Evolutionary conservation across 2,113 vertebrate species (phyloP), one percentile per base, ranked within the genome.

Genomic region (Aphelocoma coerulescens): DNA sequence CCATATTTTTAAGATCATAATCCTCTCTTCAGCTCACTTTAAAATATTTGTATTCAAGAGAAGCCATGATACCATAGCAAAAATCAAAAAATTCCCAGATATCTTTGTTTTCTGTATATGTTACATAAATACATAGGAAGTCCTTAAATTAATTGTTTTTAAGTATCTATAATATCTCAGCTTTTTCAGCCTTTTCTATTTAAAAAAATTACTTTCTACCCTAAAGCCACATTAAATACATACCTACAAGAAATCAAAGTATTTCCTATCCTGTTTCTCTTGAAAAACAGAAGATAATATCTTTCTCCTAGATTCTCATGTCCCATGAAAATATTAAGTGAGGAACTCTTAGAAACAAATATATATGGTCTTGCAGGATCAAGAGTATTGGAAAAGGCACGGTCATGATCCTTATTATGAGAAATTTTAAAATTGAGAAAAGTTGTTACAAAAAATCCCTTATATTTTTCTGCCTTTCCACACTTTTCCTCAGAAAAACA

Each of bases 1-100:
- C 10, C 9, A 2, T 49, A 8, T 33, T 63, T 95, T 75, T 3
- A 24, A 39, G 46, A 69, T 3, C 2, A 0, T 7, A 61, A 32
- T 73, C 3, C n/a, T 73, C 15, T 80, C 14, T 81, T 69, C 59
- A 69, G n/a, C 9, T 89, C 30, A 57, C 22, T 65, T 84, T 7
- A 37, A 80, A 91, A 48, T 33, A 59, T 15, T 10, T 33, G 7
- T 19, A 27, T 26, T 81, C 28, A 65, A 54, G 41, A 63, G 65
- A 76, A 86, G 16, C 6, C 37, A 80, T 41, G 4, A 44, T 91
- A 58, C 5, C 5, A 54, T 4, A 74, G 7, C 0, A 0, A n/a
- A 76, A 80, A 59, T 21, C 0, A 33, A 68, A 37, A 54, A 61
- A 15, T 5, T 7, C 44, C 3, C 16, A 9, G 4, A 9, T 24